Evolutionary conservation across 2,797 vertebrate genomes (phyloP).

Genomic region (Ficedula albicollis): DNA sequence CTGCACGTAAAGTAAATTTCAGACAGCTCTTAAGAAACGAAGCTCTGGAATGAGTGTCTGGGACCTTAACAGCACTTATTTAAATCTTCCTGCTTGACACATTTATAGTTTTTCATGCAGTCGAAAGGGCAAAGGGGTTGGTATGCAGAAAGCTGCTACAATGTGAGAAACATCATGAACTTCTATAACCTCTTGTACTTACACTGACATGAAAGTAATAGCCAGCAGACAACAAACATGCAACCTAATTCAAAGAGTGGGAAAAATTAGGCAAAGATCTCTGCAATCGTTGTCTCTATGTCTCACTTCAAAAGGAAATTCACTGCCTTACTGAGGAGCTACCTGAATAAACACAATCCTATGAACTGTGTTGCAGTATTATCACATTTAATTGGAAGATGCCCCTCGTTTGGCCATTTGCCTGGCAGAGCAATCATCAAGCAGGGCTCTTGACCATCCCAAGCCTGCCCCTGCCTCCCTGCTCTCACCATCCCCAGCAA

Average conservation of each 20-base stretch:
- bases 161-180: conserved; percentile 25
- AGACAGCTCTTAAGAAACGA: conserved; percentile 9
- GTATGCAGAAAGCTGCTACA: conserved; percentile 42
- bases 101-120: conserved; percentile 40
- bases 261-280: background rate
- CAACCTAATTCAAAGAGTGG: background rate
- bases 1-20: conserved; percentile 20
- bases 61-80: conserved; percentile 15
- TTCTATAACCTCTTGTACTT: conserved; percentile 13
- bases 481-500: background rate
- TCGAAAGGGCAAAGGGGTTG: conserved; percentile 4
- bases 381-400: background rate
- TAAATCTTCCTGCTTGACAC: conserved; percentile 36
- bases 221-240: background rate
- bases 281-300: background rate
- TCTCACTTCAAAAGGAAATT: background rate
- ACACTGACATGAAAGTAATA: background rate
- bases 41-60: conserved; percentile 29
- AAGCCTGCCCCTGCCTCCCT: background rate
- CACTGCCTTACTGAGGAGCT: background rate
- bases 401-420: background rate
- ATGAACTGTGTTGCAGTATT: background rate
- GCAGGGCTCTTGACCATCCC: background rate
- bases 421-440: background rate
- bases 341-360: background rate